Base-by-base conservation (phyloP, 2,888 invertebrate genomes). In the Brassicogethes aeneus region DNA sequence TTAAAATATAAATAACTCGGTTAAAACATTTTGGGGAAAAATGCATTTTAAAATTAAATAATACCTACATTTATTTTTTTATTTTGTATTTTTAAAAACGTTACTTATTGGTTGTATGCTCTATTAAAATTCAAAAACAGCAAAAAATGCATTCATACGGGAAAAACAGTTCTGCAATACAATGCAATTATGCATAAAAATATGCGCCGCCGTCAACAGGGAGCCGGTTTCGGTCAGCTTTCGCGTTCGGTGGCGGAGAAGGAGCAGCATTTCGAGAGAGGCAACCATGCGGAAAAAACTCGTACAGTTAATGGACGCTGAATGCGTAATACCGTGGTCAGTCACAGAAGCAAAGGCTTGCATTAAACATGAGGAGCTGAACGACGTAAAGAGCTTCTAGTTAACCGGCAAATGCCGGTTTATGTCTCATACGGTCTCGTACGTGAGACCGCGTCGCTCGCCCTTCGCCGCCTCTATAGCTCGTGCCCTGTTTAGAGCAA, bases 241-340 rank as follows among this genome's bases (percentile, higher is more conserved):
- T n/a, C n/a, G 5, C 23, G 23, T 23, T 10, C 7, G 33, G 33
- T 33, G 5, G 33, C 29, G 33, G 12, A 13, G 31, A 37, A 30
- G 17, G 17, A 37, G 30, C 29, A 29, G 37, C 30, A 14, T 17
- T 37, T 8, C 38, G 36, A 29, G 40, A 41, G 34, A 45, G 46
- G 39, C 47, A 50, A 40, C 49, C 49, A 46, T 46, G 44, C 50
- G 53, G 50, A 53, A 53, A 48, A 51, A 51, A 50, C 50, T 51
- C 50, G 46, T 48, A 53, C 51, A 44, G 48, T 51, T 53, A 53
- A 53, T 53, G 51, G 53, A 50, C 43, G 51, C 45, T 51, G 52
- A 52, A 52, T 51, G 53, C 49, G 51, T 51, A 53, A 53, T 53
- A 49, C 44, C 45, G 47, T 39, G 50, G 47, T 47, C 48, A 50